Conservation (phyloP, 2,888 invertebrate species). For the Mystacides longicornis region DNA sequence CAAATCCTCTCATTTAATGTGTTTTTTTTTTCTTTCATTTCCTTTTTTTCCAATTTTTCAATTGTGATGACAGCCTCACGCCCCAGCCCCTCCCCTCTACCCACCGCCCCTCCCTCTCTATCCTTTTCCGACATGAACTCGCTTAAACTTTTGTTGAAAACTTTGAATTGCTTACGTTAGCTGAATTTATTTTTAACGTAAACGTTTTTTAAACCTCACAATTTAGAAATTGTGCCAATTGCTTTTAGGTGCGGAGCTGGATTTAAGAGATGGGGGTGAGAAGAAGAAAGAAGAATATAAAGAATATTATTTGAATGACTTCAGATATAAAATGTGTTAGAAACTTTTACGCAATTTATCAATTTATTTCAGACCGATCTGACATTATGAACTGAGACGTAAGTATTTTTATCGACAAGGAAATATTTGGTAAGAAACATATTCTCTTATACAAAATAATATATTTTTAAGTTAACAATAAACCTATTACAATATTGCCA, state of each 20-base stretch:
- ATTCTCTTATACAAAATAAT: no score
- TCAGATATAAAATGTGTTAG: background rate
- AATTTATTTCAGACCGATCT: background rate
- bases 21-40: slow-evolving; percentile 13
- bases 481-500: no score
- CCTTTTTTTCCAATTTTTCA: slow-evolving; percentile 14
- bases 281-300: background rate
- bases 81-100: background rate
- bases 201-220: slow-evolving; percentile 15
- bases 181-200: slow-evolving; percentile 17
- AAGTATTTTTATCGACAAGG: no score
- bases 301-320: slow-evolving; percentile 2
- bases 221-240: slow-evolving; percentile 2
- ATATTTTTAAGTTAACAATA: no score
- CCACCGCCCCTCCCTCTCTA: slow-evolving; percentile 4
- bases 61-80: slow-evolving; percentile 15
- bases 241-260: background rate
- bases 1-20: slow-evolving; percentile 17
- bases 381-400: no score
- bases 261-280: no score
- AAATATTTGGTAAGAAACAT: no score
- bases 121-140: slow-evolving; percentile 8
- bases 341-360: background rate
- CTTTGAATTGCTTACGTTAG: slow-evolving; percentile 16
- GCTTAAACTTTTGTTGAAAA: slow-evolving; percentile 12